Conservation (phyloP, 2,113 vertebrate genomes). For the Clarias gariepinus region DNA sequence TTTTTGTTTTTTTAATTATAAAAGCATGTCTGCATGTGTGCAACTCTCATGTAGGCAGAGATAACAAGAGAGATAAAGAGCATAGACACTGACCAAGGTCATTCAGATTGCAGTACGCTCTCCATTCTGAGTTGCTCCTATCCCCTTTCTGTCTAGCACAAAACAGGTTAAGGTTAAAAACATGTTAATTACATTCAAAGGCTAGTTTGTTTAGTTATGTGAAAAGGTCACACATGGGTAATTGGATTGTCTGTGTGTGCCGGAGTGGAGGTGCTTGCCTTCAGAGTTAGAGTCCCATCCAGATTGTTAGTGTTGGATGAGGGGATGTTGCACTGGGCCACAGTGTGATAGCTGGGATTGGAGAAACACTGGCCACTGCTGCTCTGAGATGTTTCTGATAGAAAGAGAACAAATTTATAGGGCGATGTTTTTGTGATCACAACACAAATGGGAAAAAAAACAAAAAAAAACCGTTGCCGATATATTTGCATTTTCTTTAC, state of each 20-base stretch:
- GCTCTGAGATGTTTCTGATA: constrained; percentile 76
- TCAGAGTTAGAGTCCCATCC: constrained; percentile 86
- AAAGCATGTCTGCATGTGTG: neutral
- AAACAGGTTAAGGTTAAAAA: constrained; percentile 21
- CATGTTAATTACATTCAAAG: constrained; percentile 28
- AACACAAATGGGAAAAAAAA: neutral
- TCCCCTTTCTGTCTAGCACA: constrained; percentile 76
- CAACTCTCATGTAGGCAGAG: neutral
- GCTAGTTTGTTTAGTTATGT: constrained; percentile 15
- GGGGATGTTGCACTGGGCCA: constrained; percentile 84
- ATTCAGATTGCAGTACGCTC: constrained; percentile 91
- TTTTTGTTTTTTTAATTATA: constrained; percentile 25
- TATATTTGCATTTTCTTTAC: neutral
- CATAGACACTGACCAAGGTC: constrained; percentile 85
- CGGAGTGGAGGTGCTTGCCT: constrained; percentile 71
- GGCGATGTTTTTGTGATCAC: neutral
- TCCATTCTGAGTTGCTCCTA: constrained; percentile 86
- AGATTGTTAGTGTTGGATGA: constrained; percentile 85
- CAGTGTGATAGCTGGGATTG: constrained; percentile 92
- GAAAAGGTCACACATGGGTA: constrained; percentile 38
- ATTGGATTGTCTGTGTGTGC: neutral
- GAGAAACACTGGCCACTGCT: constrained; percentile 85
- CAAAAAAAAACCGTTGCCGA: neutral
- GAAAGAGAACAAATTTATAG: neutral
- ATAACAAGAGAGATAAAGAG: neutral